Evolutionary conservation across 2,113 vertebrate species (phyloP), one percentile per base, ranked within the genome.

Genomic region (Thomomys bottae): DNA sequence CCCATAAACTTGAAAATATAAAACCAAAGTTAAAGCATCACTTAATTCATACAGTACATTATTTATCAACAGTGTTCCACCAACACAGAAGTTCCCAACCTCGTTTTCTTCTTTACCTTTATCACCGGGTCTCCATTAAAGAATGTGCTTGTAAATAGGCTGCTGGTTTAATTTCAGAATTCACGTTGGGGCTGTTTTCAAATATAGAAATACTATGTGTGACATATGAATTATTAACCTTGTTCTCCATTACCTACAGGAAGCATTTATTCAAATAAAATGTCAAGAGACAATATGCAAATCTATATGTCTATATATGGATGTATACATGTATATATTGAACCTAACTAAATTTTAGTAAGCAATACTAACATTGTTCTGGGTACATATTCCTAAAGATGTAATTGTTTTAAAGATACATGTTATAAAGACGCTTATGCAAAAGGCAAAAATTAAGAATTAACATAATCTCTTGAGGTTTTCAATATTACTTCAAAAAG

Each of bases 21-120:
- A 98, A 98, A 97, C 96, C 96, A 97, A 94, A 97, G 96, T 97
- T 97, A 97, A 98, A 97, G 97, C 96, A 95, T 98, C 97, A 97
- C 96, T 97, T 84, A 97, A 96, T 95, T 97, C 96, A 95, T 98
- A 98, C 97, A 98, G 97, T 98, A 97, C 97, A 96, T 96, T 89
- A 89, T 89, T 96, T 93, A 94, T 98, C 96, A 95, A 96, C 97
- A 97, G 97, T 95, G 96, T 96, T 95, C 96, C 96, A 96, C 96
- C 91, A 84, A 98, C 97, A 97, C 94, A 94, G 49, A 95, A 97
- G 96, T 96, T 94, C 95, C 96, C 90, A 95, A 92, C 96, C 95
- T 96, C 91, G 95, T 92, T 96, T 94, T 97, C 95, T 97, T 95
- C 84, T 96, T 97, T 97, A 97, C 63, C 92, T 96, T 93, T 97